These are phyloP conservation scores for Gyps fulvus DNA, from an alignment of 2,113 vertebrate species.

Conservation along the genomic window DNA sequence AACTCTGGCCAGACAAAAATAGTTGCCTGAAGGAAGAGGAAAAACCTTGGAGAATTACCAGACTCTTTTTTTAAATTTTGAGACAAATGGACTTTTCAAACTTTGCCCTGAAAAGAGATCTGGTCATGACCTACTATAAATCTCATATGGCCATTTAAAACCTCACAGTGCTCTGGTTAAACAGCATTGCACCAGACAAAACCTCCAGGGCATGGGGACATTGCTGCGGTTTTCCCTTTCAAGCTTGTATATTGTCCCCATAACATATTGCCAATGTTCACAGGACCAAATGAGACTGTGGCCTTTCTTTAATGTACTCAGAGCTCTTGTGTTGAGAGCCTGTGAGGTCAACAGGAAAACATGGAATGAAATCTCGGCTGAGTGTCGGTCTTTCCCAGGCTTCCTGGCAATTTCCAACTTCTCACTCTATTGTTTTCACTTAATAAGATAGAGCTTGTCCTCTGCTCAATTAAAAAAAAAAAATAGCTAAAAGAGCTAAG, in stretches of 20 bases:
- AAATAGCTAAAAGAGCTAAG: neutral
- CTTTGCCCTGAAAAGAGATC: slow-evolving; percentile 64
- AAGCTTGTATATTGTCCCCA: slow-evolving; percentile 55
- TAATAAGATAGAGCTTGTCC: slow-evolving; percentile 41
- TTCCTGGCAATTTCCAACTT: slow-evolving; percentile 54
- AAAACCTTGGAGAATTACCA: slow-evolving; percentile 55
- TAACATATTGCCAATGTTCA: slow-evolving; percentile 66
- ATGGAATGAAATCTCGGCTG: slow-evolving; percentile 43
- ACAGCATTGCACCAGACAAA: slow-evolving; percentile 52
- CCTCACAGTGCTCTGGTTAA: slow-evolving; percentile 57
- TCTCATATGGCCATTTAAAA: slow-evolving; percentile 57
- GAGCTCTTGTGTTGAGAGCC: slow-evolving; percentile 39
- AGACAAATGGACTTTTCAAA: slow-evolving; percentile 66
- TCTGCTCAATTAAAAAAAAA: neutral
- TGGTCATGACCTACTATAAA: slow-evolving; percentile 65
- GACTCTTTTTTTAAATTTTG: slow-evolving; percentile 34
- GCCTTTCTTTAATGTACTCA: slow-evolving; percentile 63
- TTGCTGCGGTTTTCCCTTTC: slow-evolving; percentile 50
- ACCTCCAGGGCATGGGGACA: slow-evolving; percentile 57
- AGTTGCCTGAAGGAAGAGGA: slow-evolving; percentile 52
- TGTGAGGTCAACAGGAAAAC: slow-evolving; percentile 65
- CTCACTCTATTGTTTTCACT: slow-evolving; percentile 45
- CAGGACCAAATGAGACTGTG: slow-evolving; percentile 54
- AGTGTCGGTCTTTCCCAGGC: slow-evolving; percentile 40
- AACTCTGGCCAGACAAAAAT: slow-evolving; percentile 24